These are phyloP conservation scores for Scolopax rusticola DNA, from an alignment of 2,797 vertebrate species.

Conservation along the genomic window DNA sequence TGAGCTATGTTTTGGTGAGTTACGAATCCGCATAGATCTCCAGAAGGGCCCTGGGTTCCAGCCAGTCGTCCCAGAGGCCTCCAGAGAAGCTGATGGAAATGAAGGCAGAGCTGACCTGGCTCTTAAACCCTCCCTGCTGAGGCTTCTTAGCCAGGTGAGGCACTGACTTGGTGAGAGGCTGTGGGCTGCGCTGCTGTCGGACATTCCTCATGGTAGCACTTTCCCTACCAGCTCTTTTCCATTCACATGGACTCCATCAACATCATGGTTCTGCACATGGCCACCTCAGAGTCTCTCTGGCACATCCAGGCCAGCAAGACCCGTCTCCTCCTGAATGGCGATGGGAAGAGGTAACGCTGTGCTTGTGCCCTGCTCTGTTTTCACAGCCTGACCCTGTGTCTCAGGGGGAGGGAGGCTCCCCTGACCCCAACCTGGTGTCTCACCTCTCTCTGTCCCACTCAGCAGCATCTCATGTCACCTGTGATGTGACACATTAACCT, in stretches of 20 bases:
- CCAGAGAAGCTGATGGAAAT: conserved; percentile 40
- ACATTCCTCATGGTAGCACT: background rate
- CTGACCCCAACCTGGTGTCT: rapidly evolving
- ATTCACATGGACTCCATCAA: conserved; percentile 93
- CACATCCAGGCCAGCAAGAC: conserved; percentile 91
- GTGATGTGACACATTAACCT: background rate
- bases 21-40: conserved; percentile 89
- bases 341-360: conserved; percentile 85
- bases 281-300: conserved; percentile 94
- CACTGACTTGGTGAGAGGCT: rapidly evolving
- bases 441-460: background rate
- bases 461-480: background rate
- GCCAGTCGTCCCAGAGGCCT: background rate
- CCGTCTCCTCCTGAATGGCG: conserved; percentile 87
- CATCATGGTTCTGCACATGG: conserved; percentile 93
- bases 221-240: conserved; percentile 85
- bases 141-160: conserved; percentile 90
- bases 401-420: background rate
- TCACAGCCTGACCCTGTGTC: background rate
- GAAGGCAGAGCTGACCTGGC: conserved; percentile 67
- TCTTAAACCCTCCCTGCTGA: conserved; percentile 84
- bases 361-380: rapidly evolving
- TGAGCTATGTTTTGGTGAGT: conserved; percentile 93
- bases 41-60: conserved; percentile 80
- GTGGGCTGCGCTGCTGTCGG: rapidly evolving